Base-by-base conservation (phyloP, 2,113 vertebrate species). In the Perccottus glenii region DNA sequence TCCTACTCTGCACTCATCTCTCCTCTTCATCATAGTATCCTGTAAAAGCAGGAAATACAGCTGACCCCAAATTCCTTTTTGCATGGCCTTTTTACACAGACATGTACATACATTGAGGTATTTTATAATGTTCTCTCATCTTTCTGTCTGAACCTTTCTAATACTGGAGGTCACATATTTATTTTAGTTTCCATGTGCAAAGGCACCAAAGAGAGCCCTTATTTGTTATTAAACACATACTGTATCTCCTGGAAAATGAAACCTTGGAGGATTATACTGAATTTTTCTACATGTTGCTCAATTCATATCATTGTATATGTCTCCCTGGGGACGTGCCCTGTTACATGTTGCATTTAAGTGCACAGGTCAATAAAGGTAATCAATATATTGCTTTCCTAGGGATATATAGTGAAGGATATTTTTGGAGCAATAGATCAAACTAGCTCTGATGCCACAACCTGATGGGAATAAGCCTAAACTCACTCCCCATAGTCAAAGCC, bases 321-420 rank as follows among this genome's bases (percentile, higher is more conserved):
- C 1, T 49, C 81, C 43, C 76, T 0, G 4, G 69, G 81, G 87
- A 78, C n/a, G 14, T 5, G 5, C 27, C 38, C 67, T 36, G 55
- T 75, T 86, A 68, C 74, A 60, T 81, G 81, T 81, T 82, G 73
- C 67, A 58, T 84, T 74, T 76, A 77, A 64, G 74, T 67, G 70
- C 76, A 80, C 67, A 14, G 74, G 81, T 87, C 85, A 89, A 89
- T 88, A 81, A 68, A 87, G 58, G 73, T 86, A 84, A 91, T 80
- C 88, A 84, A 89, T 85, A 81, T 86, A 27, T 27, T 27, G 73
- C 80, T 83, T 73, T 88, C 81, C 75, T 79, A 80, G 10, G 32
- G 79, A 84, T 82, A 75, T 81, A 85, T 68, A 56, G 75, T 82
- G 84, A 71, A 67, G 59, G 66, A 70, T 70, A 49, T 67, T 51